phyloP scores from a whole-genome alignment of 1,140 invertebrate species.

The Drosophila pallidifrons region DNA sequence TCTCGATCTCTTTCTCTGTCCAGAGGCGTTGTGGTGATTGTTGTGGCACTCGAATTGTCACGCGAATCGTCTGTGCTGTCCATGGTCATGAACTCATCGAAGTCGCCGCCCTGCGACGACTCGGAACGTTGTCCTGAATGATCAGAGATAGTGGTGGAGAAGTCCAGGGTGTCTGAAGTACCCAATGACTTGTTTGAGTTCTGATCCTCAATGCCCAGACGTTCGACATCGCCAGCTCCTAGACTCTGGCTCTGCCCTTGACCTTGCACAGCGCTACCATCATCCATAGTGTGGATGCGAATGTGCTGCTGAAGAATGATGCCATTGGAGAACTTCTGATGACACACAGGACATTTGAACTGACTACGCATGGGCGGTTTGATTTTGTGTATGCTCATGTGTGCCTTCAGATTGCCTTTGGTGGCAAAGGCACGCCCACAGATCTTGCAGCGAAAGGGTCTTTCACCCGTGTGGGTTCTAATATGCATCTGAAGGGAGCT shows the following conservation, averaged over 20 bases:
- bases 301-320: slow-evolving; percentile 98
- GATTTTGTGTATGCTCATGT: slow-evolving; percentile 98
- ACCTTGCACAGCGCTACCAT: slow-evolving; percentile 85
- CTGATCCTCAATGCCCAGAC: slow-evolving; percentile 71
- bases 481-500: slow-evolving; percentile 99
- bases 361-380: slow-evolving; percentile 96
- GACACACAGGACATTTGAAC: slow-evolving; percentile 99
- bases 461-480: slow-evolving; percentile 93
- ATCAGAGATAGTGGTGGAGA: slow-evolving; percentile 79
- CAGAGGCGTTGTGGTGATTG: slow-evolving; percentile 54
- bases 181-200: slow-evolving; percentile 80
- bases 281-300: slow-evolving; percentile 94
- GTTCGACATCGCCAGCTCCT: slow-evolving; percentile 39
- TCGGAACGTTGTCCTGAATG: slow-evolving; percentile 79
- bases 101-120: slow-evolving; percentile 80
- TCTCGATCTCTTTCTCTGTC: slow-evolving; percentile 27
- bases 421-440: slow-evolving; percentile 98
- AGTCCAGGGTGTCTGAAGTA: slow-evolving; percentile 79
- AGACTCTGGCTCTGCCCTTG: background rate
- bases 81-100: slow-evolving; percentile 84
- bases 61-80: slow-evolving; percentile 80
- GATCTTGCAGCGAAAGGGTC: slow-evolving; percentile 98
- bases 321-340: slow-evolving; percentile 98
- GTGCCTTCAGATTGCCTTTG: slow-evolving; percentile 99
- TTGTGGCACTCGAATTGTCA: slow-evolving; percentile 67